phyloP scores from a whole-genome alignment of 1,140 invertebrate genomes.

The Harpegnathos saltator region DNA sequence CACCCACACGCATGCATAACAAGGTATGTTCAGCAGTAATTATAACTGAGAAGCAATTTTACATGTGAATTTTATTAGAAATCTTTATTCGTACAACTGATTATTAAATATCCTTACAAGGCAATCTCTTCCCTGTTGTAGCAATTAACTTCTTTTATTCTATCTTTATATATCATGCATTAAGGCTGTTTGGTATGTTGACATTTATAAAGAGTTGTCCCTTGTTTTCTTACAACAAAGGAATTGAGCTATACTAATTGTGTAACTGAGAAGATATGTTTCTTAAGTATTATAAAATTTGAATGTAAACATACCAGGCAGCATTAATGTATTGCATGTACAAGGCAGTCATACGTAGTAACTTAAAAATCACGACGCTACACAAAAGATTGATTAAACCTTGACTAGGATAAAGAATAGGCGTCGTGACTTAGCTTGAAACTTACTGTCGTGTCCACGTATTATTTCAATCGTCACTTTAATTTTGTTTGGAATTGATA shows the following conservation, averaged over 20 bases:
- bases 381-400: constrained; percentile 6
- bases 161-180: background rate
- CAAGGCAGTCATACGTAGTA: constrained; percentile 11
- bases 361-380: background rate
- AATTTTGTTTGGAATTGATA: no score
- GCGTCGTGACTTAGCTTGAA: background rate
- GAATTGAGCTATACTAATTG: no score
- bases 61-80: background rate
- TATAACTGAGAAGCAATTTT: background rate
- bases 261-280: no score
- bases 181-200: no score
- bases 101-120: background rate
- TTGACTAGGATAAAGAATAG: constrained; percentile 25
- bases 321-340: background rate
- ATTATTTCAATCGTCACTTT: background rate
- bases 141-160: background rate
- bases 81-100: constrained; percentile 1
- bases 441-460: background rate
- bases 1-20: no score
- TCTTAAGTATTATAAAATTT: no score
- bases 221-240: no score
- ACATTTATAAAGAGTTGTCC: no score
- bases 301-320: no score
- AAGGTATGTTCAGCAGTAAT: constrained; percentile 4
- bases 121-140: background rate